phyloP scores from a whole-genome alignment of 2,797 vertebrate species.

The Alcedo quadribrachys region DNA sequence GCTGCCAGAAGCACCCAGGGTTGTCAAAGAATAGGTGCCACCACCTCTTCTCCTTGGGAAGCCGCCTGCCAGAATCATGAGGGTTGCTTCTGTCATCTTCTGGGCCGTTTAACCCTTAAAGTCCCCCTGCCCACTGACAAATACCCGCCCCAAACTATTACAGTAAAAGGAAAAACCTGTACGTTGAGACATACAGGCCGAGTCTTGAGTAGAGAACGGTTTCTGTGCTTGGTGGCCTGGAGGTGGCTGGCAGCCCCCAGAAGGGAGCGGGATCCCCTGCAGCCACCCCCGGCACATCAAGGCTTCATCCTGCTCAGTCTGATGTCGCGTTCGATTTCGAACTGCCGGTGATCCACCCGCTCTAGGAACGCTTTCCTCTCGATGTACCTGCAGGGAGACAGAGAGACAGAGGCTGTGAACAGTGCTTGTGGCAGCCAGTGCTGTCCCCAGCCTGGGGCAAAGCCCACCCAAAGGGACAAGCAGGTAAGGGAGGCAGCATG shows the following conservation, averaged over 20 bases:
- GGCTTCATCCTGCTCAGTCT: constrained; percentile 92
- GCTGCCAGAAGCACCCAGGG: not conserved
- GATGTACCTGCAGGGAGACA: constrained; percentile 85
- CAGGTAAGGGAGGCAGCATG: not conserved
- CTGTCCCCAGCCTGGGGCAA: not conserved
- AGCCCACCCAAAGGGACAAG: fast-evolving
- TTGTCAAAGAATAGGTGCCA: not conserved
- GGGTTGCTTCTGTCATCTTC: not conserved
- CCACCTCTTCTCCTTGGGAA: not conserved
- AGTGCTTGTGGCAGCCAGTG: not conserved
- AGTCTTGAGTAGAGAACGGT: constrained; percentile 37
- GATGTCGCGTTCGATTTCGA: constrained; percentile 91
- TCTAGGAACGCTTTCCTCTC: constrained; percentile 97
- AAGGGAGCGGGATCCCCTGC: not conserved
- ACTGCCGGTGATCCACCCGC: constrained; percentile 94
- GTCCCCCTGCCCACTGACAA: constrained; percentile 26
- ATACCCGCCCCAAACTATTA: constrained; percentile 44
- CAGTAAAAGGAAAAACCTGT: constrained; percentile 59
- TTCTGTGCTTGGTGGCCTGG: not conserved
- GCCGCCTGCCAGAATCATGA: not conserved
- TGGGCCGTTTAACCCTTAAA: not conserved
- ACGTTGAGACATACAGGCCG: not conserved
- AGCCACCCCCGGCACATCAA: constrained; percentile 68
- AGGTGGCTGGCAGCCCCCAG: not conserved
- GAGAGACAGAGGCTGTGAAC: not conserved